These are phyloP conservation scores for Etheostoma nigrum DNA, from an alignment of 2,797 vertebrate genomes.

Conservation along the genomic window DNA sequence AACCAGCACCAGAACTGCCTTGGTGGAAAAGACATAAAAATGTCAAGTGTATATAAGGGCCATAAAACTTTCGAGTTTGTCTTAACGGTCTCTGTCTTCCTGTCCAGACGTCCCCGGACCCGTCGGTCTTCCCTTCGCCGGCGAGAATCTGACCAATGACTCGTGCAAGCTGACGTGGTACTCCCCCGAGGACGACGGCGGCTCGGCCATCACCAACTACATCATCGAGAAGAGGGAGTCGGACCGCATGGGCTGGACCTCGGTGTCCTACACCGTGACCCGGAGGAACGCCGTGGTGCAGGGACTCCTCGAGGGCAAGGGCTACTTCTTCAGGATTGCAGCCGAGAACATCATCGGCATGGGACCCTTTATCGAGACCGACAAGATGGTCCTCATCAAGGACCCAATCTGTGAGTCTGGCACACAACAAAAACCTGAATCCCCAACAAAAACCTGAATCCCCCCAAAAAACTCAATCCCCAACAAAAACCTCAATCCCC, in stretches of 20 bases:
- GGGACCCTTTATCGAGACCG: constrained; percentile 94
- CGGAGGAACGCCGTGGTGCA: constrained; percentile 96
- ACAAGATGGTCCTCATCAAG: constrained; percentile 91
- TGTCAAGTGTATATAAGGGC: too few relatives aligned
- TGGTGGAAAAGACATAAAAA: too few relatives aligned
- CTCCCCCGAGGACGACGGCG: constrained; percentile 95
- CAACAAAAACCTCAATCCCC: too few relatives aligned
- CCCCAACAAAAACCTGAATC: too few relatives aligned
- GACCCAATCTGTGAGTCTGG: constrained; percentile 93
- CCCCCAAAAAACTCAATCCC: too few relatives aligned
- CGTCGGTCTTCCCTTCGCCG: constrained; percentile 91
- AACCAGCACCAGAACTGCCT: too few relatives aligned
- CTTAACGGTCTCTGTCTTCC: not conserved
- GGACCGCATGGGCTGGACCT: constrained; percentile 96
- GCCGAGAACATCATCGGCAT: constrained; percentile 98
- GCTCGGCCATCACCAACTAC: constrained; percentile 97
- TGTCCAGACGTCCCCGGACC: constrained; percentile 94
- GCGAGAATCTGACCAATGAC: constrained; percentile 94
- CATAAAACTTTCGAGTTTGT: too few relatives aligned
- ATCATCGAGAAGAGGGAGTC: constrained; percentile 96
- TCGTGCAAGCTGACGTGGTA: constrained; percentile 98
- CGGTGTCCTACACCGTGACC: constrained; percentile 95
- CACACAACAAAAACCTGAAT: not conserved
- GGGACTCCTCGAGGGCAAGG: constrained; percentile 92
- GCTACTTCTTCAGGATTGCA: constrained; percentile 98